Base-by-base conservation (phyloP, 1,140 invertebrate genomes). In the Aphaenogaster rudis region DNA sequence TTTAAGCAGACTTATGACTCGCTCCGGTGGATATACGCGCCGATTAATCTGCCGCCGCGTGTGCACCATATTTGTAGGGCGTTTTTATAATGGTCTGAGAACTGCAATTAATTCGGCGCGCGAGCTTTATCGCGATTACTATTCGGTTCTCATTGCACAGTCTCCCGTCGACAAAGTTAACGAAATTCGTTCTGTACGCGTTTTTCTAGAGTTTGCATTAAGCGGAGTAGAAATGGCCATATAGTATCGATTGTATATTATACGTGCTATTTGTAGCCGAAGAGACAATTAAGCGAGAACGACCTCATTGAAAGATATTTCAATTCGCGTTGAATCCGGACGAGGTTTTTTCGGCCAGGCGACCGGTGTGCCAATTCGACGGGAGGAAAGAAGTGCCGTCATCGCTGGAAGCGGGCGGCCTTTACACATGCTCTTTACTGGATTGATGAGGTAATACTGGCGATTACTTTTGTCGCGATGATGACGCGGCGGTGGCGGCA, bases 401-500 rank as follows among this genome's bases (percentile, higher is more conserved):
- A 94, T 93, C 92, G 91, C 88, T 91, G 84, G 82, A 92, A 94
- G 71, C 88, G 82, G 88, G 42, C 88, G 89, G 87, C 88, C 91
- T 91, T 92, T 90, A 87, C 87, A 78, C 67, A 79, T 48, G 48
- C 15, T 79, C 88, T 91, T 90, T 92, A 88, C 86, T 79, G 76
- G 78, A 57, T 67, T 87, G 92, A 92, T 94, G 93, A 94, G 93
- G 91, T 93, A 94, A 94, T 93, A 84, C 71, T 42, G 48, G 63
- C 80, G 89, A 85, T 92, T 92, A 91, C 86, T 69, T 48, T 74
- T 64, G 77, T 80, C 66, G 39, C 66, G 67, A 84, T 88, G 86
- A 82, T 76, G 88, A 79, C 54, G 39, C 15, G 7, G 9, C n/a
- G 50, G 82, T 21, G 59, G 69, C 59, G 36, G 66, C 17, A n/a